These are phyloP conservation scores for Entomobrya proxima DNA, from an alignment of 2,888 invertebrate genomes.

Conservation along the genomic window DNA sequence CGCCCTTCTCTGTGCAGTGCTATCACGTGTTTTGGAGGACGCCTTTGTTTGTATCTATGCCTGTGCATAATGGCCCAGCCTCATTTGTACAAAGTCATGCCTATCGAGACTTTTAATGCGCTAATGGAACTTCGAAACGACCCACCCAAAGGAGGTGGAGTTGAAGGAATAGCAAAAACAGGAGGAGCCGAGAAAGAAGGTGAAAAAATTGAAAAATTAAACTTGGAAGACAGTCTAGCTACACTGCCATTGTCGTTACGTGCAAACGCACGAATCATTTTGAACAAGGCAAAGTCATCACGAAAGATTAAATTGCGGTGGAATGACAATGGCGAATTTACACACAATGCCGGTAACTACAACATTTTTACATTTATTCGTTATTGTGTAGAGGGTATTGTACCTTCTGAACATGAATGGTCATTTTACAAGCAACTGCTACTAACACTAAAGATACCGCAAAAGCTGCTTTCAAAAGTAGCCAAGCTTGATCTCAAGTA, in stretches of 20 bases:
- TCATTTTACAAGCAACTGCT: background rate
- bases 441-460: background rate
- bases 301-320: background rate
- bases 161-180: background rate
- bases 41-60: background rate
- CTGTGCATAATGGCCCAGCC: background rate
- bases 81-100: background rate
- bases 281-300: background rate
- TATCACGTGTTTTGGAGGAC: background rate
- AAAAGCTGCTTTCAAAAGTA: background rate
- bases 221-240: too few species aligned
- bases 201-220: background rate
- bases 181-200: background rate
- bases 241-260: background rate
- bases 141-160: background rate
- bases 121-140: background rate
- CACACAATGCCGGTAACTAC: background rate
- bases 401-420: background rate
- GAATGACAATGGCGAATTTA: background rate
- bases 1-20: background rate
- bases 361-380: background rate
- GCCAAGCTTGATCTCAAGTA: background rate
- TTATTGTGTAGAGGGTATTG: background rate
- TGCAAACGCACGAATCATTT: background rate
- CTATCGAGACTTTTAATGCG: background rate